Base-by-base conservation (phyloP, 2,888 invertebrate species). In the Loripinus fragilis region DNA sequence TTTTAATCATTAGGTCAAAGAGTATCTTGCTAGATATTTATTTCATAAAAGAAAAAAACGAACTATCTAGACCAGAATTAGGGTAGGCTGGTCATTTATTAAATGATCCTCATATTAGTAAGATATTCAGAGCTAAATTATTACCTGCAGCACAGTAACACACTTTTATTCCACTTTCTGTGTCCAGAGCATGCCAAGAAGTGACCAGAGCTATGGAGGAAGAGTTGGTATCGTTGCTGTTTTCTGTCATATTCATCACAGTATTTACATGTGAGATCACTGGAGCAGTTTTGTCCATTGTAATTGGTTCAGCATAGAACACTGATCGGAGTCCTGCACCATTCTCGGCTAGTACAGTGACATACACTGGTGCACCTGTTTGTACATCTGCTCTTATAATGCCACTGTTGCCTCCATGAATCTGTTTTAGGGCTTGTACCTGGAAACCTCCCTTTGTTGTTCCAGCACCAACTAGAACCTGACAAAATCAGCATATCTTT, bases 371-470 rank as follows among this genome's bases (percentile, higher is more conserved):
- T 17, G 76, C 65, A 5, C 72, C 80, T 50, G 83, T 84, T 17
- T 73, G 78, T 20, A 72, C 71, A 20, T 78, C 50, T 41, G 71
- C 77, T 30, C 76, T 70, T 23, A 84, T 69, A 5, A 78, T 38
- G 5, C 66, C 72, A 23, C 71, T 71, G 15, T 30, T 60, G 33
- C 64, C 60, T 38, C 60, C 55, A 42, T 71, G 50, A 33, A 82
- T 35, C 2, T 55, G 66, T 10, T 71, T 66, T 17, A 83, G 68
- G 20, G 82, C 71, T 35, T 60, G 72, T 2, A 85, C 66, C 71
- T 86, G 86, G 45, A 78, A 81, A 7, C 83, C 82, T 3, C 79
- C 80, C 12, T 64, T 42, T 1, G 79, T 86, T 10, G 85, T 83
- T 69, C 86, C 86, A 8, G 76, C 78, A 0, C 82, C 85, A n/a